These are phyloP conservation scores for Podiceps cristatus DNA, from an alignment of 2,113 vertebrate species.

Conservation along the genomic window DNA sequence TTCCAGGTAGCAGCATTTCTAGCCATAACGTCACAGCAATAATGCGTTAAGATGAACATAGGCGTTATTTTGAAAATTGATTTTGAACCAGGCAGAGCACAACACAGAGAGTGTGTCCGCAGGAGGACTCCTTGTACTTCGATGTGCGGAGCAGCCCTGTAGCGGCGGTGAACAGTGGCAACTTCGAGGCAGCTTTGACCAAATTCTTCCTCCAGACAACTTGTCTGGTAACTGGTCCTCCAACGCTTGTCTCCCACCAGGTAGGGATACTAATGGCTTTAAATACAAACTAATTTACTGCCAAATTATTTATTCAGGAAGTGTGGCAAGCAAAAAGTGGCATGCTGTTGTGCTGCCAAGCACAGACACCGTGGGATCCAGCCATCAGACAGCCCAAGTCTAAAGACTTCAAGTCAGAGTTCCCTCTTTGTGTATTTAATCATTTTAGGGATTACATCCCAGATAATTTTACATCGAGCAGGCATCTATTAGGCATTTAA, in stretches of 20 bases:
- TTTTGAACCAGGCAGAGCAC: not conserved
- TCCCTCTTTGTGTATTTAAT: not conserved
- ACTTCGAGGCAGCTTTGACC: not conserved
- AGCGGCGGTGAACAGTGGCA: not conserved
- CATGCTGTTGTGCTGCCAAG: not conserved
- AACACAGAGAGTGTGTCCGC: not conserved
- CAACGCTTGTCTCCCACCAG: slow-evolving; percentile 10
- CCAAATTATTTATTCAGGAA: not conserved
- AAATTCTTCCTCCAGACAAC: not conserved
- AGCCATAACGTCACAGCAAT: not conserved
- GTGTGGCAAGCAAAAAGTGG: not conserved
- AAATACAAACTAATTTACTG: not conserved
- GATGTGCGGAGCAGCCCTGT: accelerated
- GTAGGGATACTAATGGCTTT: not conserved
- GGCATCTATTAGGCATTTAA: not conserved
- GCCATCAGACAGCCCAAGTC: not conserved
- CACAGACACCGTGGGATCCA: not conserved
- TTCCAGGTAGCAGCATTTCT: not conserved
- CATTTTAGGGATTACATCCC: not conserved
- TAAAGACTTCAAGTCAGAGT: not conserved
- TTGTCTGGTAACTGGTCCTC: not conserved
- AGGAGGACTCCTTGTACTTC: not conserved
- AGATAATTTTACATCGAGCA: not conserved
- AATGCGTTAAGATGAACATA: not conserved
- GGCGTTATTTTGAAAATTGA: not conserved